These are phyloP conservation scores for Centroberyx gerrardi DNA, from an alignment of 2,797 vertebrate species.

Conservation along the genomic window DNA sequence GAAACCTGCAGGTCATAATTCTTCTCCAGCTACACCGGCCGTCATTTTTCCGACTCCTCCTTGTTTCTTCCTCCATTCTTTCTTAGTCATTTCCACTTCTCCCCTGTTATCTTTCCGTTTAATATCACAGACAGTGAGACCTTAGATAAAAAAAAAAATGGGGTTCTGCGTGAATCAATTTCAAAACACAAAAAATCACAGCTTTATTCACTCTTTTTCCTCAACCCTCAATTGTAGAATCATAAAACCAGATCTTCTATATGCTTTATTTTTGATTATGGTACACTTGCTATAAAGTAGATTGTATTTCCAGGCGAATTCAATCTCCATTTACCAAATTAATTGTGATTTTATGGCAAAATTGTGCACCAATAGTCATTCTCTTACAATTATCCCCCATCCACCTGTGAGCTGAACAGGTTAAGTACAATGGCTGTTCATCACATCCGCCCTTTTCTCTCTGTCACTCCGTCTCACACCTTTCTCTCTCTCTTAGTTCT, in stretches of 20 bases:
- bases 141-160: neutral
- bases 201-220: too few species aligned
- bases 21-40: constrained; percentile 48
- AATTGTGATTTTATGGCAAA: too few species aligned
- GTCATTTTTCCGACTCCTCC: constrained; percentile 31
- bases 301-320: too few species aligned
- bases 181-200: neutral
- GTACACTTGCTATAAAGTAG: too few species aligned
- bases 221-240: neutral
- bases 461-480: constrained; percentile 15
- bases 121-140: constrained; percentile 3
- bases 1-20: constrained; percentile 55
- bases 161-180: constrained; percentile 8
- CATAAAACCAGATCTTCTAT: neutral
- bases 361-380: too few species aligned
- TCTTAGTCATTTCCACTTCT: constrained; percentile 18
- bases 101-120: constrained; percentile 10
- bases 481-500: constrained; percentile 15
- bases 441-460: neutral
- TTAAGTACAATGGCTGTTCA: neutral
- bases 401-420: neutral
- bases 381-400: neutral
- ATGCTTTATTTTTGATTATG: neutral
- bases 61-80: constrained; percentile 34
- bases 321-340: too few species aligned